Conservation (phyloP, 2,888 invertebrate genomes). For the Coenonympha arcania region DNA sequence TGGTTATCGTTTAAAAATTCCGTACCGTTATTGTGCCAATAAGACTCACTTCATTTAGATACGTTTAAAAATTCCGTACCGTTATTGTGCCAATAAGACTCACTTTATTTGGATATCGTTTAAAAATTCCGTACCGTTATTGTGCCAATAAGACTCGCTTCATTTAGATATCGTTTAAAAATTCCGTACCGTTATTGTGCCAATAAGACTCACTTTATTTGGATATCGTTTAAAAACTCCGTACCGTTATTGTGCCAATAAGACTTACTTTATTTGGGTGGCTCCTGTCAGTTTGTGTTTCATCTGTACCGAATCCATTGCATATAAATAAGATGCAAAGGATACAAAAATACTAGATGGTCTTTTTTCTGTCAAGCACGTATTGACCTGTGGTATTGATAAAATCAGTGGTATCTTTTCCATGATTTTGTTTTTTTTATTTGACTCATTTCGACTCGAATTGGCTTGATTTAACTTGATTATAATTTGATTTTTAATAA, state of each 20-base stretch:
- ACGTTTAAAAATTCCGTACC: neutral
- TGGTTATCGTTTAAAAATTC: too few relatives aligned
- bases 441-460: too few relatives aligned
- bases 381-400: too few relatives aligned
- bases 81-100: neutral
- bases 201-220: neutral
- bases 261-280: neutral
- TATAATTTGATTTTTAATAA: too few relatives aligned
- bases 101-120: too few relatives aligned
- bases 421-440: too few relatives aligned
- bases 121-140: neutral
- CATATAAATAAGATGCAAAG: neutral
- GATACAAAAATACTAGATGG: neutral
- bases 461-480: too few relatives aligned
- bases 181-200: neutral
- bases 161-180: too few relatives aligned
- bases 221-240: too few relatives aligned
- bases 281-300: neutral
- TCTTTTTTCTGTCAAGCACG: too few relatives aligned
- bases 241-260: neutral
- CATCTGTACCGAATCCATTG: neutral
- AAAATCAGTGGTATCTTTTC: too few relatives aligned
- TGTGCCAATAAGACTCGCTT: neutral
- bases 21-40: neutral
- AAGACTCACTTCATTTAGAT: neutral